Conservation (phyloP, 2,113 vertebrate genomes). For the Channa maculata region DNA sequence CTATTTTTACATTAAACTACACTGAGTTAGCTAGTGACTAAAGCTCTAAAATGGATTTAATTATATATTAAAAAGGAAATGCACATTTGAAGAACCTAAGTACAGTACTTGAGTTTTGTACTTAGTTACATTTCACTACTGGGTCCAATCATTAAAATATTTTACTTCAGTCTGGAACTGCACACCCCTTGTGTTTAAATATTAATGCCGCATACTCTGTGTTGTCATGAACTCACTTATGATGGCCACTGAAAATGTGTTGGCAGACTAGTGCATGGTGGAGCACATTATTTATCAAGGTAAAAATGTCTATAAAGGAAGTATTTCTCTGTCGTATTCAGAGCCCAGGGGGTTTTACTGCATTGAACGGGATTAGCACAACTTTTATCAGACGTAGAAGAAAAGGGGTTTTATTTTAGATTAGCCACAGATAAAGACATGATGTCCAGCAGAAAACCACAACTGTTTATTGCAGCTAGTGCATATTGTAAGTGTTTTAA, state of each 20-base stretch:
- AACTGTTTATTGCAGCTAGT: not conserved
- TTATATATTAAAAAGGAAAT: no score
- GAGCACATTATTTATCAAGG: conserved; percentile 26
- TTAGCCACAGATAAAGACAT: not conserved
- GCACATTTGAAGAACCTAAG: no score
- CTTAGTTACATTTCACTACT: no score
- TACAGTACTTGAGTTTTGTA: no score
- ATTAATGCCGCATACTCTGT: conserved; percentile 25
- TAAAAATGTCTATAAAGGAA: conserved; percentile 43
- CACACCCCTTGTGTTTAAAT: not conserved
- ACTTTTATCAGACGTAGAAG: not conserved
- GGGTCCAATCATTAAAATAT: not conserved
- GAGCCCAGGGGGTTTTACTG: not conserved
- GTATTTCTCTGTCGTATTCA: conserved; percentile 21
- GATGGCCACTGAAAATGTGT: conserved; percentile 19
- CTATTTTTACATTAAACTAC: no score
- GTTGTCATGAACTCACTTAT: conserved; percentile 17
- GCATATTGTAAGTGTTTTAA: not conserved
- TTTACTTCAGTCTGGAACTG: not conserved
- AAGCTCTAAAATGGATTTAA: no score
- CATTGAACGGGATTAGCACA: conserved; percentile 1
- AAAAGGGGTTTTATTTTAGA: conserved; percentile 2
- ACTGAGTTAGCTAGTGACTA: no score
- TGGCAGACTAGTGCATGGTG: not conserved
- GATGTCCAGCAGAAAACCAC: not conserved